These are phyloP conservation scores for Cathartes aura DNA, from an alignment of 2,113 vertebrate genomes.

Conservation along the genomic window DNA sequence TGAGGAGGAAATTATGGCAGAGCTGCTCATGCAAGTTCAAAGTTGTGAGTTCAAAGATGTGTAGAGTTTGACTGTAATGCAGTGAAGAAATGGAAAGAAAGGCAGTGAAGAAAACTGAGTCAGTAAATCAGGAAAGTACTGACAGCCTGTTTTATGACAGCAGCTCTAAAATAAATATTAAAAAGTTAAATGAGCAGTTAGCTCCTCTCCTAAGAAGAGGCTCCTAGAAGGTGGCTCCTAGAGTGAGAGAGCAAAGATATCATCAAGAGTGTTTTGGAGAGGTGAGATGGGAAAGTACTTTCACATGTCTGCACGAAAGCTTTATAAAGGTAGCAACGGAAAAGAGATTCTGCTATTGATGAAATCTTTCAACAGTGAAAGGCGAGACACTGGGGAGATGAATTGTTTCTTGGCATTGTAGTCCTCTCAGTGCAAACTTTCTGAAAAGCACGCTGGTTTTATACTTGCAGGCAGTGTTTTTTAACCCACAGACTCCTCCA, in stretches of 20 bases:
- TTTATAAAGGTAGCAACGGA: neutral
- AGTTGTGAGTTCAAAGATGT: neutral
- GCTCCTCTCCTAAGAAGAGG: neutral
- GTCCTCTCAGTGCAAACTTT: neutral
- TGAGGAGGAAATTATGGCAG: neutral
- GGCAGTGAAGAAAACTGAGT: neutral
- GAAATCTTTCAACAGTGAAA: neutral
- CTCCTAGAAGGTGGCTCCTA: neutral
- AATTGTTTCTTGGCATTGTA: neutral
- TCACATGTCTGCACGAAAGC: neutral
- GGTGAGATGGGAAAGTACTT: neutral
- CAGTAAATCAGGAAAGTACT: neutral
- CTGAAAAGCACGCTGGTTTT: neutral
- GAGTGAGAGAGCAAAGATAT: neutral
- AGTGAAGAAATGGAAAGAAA: neutral
- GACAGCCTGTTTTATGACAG: neutral
- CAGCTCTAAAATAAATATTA: neutral
- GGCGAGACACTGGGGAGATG: neutral
- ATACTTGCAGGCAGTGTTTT: neutral
- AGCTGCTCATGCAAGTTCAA: neutral
- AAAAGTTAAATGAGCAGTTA: neutral
- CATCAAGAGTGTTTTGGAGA: neutral
- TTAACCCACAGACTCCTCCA: neutral
- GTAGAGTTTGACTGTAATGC: neutral
- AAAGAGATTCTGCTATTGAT: neutral